These are phyloP conservation scores for Sipha maydis DNA, from an alignment of 2,888 invertebrate species.

Conservation along the genomic window DNA sequence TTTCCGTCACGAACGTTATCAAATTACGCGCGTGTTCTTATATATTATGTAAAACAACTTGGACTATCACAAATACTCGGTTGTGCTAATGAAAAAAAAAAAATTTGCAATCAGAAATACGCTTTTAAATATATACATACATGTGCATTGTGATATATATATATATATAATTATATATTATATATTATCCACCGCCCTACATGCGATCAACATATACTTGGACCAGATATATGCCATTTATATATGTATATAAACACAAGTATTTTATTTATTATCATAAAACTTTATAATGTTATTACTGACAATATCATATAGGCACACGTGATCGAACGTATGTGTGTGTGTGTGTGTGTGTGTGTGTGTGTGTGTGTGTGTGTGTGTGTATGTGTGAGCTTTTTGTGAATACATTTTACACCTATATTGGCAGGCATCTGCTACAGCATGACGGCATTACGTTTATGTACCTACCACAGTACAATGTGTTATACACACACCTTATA, in stretches of 20 bases:
- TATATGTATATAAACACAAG: background rate
- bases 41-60: conserved; percentile 26
- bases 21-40: background rate
- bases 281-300: background rate
- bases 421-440: background rate
- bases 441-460: background rate
- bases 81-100: background rate
- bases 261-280: background rate
- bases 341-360: too few relatives aligned
- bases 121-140: background rate
- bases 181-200: background rate
- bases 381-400: background rate
- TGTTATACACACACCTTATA: too few relatives aligned
- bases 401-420: background rate
- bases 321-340: too few relatives aligned
- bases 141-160: too few relatives aligned
- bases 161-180: background rate
- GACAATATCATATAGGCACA: background rate
- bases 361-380: too few relatives aligned
- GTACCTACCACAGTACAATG: background rate
- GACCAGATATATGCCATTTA: background rate
- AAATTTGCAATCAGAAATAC: background rate
- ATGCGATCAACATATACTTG: background rate
- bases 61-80: conserved; percentile 11
- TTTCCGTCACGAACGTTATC: conserved; percentile 12